Conservation (phyloP, 2,113 vertebrate species). For the Pholis gunnellus region DNA sequence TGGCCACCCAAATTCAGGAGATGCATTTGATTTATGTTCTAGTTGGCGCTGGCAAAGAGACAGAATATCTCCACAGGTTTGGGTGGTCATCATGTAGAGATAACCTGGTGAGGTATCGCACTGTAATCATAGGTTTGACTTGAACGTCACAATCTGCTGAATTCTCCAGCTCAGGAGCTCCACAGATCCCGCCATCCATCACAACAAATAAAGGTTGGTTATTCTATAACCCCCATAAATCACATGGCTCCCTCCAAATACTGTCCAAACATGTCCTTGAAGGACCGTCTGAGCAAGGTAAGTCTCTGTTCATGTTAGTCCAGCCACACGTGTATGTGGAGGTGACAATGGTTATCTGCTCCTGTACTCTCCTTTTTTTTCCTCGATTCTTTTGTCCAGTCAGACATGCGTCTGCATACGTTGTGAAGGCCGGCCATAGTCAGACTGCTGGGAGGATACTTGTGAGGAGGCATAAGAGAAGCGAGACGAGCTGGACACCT, state of each 20-base stretch:
- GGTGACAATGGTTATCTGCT: constrained; percentile 54
- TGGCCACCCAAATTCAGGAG: constrained; percentile 55
- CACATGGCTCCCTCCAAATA: constrained; percentile 49
- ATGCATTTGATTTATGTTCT: constrained; percentile 49
- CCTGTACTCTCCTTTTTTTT: constrained; percentile 16
- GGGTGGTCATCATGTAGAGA: constrained; percentile 54
- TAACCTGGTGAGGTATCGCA: constrained; percentile 63
- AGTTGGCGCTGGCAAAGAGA: constrained; percentile 47
- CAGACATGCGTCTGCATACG: constrained; percentile 95
- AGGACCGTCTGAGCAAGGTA: constrained; percentile 63
- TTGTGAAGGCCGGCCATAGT: constrained; percentile 87
- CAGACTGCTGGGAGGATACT: constrained; percentile 86
- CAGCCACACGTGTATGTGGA: constrained; percentile 51
- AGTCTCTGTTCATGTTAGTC: constrained; percentile 74
- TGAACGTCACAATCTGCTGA: constrained; percentile 65
- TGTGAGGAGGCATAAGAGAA: constrained; percentile 91
- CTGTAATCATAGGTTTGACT: constrained; percentile 57
- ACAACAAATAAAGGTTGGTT: constrained; percentile 57
- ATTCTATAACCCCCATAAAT: constrained; percentile 50
- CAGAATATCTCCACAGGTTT: constrained; percentile 61
- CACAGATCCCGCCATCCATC: constrained; percentile 50
- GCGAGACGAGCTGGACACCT: constrained; percentile 85
- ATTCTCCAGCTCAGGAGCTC: constrained; percentile 58
- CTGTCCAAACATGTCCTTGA: constrained; percentile 57
- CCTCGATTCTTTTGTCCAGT: constrained; percentile 56